Conservation (phyloP, 2,797 vertebrate species). For the Anguilla anguilla region DNA sequence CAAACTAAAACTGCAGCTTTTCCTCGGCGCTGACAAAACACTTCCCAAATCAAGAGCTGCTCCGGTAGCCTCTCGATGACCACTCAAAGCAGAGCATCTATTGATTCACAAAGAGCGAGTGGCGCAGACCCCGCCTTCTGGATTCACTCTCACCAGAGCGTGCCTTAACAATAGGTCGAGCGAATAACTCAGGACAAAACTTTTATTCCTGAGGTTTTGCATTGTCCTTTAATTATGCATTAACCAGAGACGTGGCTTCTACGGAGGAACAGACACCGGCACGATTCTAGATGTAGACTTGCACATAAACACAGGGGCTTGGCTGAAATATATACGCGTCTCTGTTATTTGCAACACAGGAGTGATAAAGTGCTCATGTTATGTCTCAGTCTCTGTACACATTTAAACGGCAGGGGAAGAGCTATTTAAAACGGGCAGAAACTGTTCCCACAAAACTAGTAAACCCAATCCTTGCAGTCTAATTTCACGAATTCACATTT, state of each 20-base stretch:
- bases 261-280: background rate
- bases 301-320: background rate
- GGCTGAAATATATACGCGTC: background rate
- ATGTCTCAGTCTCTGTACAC: background rate
- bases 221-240: constrained; percentile 33
- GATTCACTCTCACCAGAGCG: constrained; percentile 63
- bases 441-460: background rate
- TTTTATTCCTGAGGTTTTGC: constrained; percentile 43
- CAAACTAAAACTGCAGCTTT: constrained; percentile 73
- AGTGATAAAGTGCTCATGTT: background rate
- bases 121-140: constrained; percentile 58
- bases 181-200: constrained; percentile 65
- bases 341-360: background rate
- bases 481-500: background rate
- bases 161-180: constrained; percentile 63
- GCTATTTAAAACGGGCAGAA: background rate
- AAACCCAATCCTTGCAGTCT: background rate
- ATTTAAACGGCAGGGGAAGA: background rate
- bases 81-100: constrained; percentile 66
- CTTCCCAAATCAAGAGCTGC: constrained; percentile 78
- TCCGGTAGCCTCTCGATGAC: constrained; percentile 76
- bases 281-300: background rate
- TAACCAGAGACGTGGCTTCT: constrained; percentile 16
- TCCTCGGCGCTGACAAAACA: constrained; percentile 82
- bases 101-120: constrained; percentile 64